Base-by-base conservation (phyloP, 2,797 vertebrate genomes). In the Sebastes nivosus region DNA sequence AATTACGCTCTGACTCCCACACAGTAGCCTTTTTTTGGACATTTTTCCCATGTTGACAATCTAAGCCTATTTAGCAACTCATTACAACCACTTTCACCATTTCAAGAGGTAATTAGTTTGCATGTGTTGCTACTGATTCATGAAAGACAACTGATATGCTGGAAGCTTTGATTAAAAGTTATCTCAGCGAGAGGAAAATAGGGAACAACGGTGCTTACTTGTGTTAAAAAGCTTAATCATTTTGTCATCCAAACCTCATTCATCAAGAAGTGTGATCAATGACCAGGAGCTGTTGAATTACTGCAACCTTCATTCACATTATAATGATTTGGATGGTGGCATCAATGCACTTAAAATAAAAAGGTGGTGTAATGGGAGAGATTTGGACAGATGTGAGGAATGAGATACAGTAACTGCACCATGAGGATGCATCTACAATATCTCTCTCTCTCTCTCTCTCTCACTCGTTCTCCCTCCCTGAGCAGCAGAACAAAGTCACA, bases 21-120 rank as follows among this genome's bases (percentile, higher is more conserved):
- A 65, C 81, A 79, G 34, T 24, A 42, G 61, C 77, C 80, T 81
- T 79, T 87, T 86, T 80, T 38, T 65, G 86, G 65, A 79, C 66
- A 72, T 80, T 85, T 85, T 81, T 30, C 67, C 76, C n/a, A 25
- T 80, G 79, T 72, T 86, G 82, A 73, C 55, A 70, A 87, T 82
- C 79, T 73, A 57, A 89, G 81, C 86, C 83, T 83, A 73, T 90
- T 91, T 87, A 90, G 83, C 75, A 72, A 85, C 81, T 88, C 83
- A 77, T 90, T 88, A 88, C 57, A 77, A 80, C 54, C 85, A 88
- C 85, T 89, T 83, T 77, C 77, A 67, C 68, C 81, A 77, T 83
- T 84, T 82, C 61, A 80, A 89, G 83, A 70, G 71, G 86, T 83
- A 87, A 89, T 92, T 86, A 71, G 70, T 81, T 88, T 84, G 58